Percentiles rank a stretch among this genome's conserved stretches.
Conservation (phyloP, 2,113 vertebrate genomes). For the Atractosteus spatula region DNA sequence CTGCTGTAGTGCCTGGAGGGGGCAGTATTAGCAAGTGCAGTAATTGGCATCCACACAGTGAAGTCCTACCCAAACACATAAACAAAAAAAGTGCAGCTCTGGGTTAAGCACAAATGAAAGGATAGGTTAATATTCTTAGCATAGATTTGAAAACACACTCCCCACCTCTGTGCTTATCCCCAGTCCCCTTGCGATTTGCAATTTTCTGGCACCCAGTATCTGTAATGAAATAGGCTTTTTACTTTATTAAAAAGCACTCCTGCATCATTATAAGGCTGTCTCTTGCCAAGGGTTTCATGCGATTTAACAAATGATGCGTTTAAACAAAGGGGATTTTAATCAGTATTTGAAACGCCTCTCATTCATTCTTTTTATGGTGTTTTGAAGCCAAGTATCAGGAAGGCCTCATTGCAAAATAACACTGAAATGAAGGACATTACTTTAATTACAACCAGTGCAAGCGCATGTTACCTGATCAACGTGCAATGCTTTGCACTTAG, state of each 20-base stretch:
- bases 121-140: conserved; percentile 53
- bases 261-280: conserved; percentile 43
- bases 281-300: conserved; percentile 49
- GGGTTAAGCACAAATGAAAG: conserved; percentile 52
- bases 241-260: conserved; percentile 63
- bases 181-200: too few relatives aligned
- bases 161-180: too few relatives aligned
- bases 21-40: conserved; percentile 62
- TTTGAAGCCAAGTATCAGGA: neutral
- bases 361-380: conserved; percentile 9
- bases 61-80: neutral
- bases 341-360: neutral
- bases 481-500: neutral
- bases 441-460: neutral
- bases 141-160: too few relatives aligned
- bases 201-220: too few relatives aligned
- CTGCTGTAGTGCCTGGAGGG: conserved; percentile 51
- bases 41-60: conserved; percentile 13
- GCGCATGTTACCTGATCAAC: neutral
- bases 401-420: neutral
- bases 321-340: conserved; percentile 28
- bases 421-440: neutral
- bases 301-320: conserved; percentile 47
- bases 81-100: conserved; percentile 52
- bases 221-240: conserved; percentile 31